Evolutionary conservation across 2,113 vertebrate genomes (phyloP), one percentile per base, ranked within the genome.

Genomic region (Meriones unguiculatus): DNA sequence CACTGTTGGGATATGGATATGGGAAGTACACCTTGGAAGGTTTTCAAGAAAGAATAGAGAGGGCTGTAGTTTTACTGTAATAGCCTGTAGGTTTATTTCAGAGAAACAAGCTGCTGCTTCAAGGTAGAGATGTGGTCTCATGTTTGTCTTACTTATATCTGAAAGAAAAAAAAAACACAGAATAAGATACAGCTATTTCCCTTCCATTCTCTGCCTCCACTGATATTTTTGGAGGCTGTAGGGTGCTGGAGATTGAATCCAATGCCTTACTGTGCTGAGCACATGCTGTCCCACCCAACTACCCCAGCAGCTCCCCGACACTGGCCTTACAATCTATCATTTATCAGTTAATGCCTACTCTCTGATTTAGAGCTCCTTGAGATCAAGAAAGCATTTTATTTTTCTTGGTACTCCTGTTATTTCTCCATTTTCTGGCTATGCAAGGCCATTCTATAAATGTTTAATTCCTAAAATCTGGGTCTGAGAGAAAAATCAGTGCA

Each of bases 401-500:
- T 91, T 90, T 94, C 54, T 87, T 81, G 80, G 13, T 50, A 75
- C 62, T 94, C 6, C 9, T 64, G 90, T 7, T 92, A 95, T 38
- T 87, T 93, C n/a, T 24, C 15, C 78, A 90, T 87, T 96, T 96
- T 10, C 46, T 94, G 24, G 46, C 6, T 0, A 65, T 69, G 28
- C 73, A 30, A 88, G 57, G 32, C 9, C 85, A 35, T 62, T 87
- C 28, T 59, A 41, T 86, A 72, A 93, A 72, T 82, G 22, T 89
- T 91, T 81, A 95, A 86, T 84, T 88, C 24, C 90, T 95, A 12
- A 91, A 94, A 93, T 86, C 17, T 89, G 13, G 4, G 38, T 88
- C 41, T 46, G 22, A 91, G 70, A 17, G 77, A 85, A 92, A 93
- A 90, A 52, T 65, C 22, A 88, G 20, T 38, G 14, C 9, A 41